phyloP scores from a whole-genome alignment of 2,888 invertebrate genomes.

The Sinhomidia bicolor region DNA sequence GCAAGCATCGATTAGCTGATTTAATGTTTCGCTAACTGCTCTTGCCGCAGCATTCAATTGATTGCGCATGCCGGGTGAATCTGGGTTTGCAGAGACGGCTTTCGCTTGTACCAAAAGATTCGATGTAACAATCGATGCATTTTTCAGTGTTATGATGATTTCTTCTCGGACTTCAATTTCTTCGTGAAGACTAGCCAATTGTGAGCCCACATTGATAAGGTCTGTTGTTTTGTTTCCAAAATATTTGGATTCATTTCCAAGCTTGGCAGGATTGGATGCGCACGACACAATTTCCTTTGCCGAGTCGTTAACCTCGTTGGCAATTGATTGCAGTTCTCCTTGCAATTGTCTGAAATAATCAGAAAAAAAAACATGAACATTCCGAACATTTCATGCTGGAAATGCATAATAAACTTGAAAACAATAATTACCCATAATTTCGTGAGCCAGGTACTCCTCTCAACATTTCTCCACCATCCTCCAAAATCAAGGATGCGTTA shows the following conservation, averaged over 20 bases:
- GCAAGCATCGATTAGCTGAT: slow-evolving; percentile 92
- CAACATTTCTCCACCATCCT: slow-evolving; percentile 81
- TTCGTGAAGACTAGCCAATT: slow-evolving; percentile 81
- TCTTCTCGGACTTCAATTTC: slow-evolving; percentile 89
- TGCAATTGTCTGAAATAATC: slow-evolving; percentile 86
- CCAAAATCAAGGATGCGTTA: slow-evolving; percentile 86
- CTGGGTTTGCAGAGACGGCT: slow-evolving; percentile 93
- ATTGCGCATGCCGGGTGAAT: slow-evolving; percentile 94
- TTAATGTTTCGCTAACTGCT: slow-evolving; percentile 95
- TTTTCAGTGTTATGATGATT: slow-evolving; percentile 93
- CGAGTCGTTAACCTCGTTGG: slow-evolving; percentile 90
- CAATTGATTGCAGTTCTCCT: slow-evolving; percentile 91
- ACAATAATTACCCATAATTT: slow-evolving; percentile 77
- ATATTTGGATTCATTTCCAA: slow-evolving; percentile 89
- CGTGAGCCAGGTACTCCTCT: slow-evolving; percentile 70
- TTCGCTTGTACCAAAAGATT: slow-evolving; percentile 94
- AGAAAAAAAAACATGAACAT: too few relatives aligned
- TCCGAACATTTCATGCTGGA: too few relatives aligned
- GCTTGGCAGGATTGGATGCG: slow-evolving; percentile 86
- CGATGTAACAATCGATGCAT: slow-evolving; percentile 93
- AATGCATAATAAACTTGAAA: background rate
- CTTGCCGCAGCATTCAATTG: slow-evolving; percentile 92
- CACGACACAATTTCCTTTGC: slow-evolving; percentile 81
- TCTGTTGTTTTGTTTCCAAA: slow-evolving; percentile 85
- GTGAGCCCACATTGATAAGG: slow-evolving; percentile 77